phyloP scores from a whole-genome alignment of 2,113 vertebrate species.

The Castor canadensis region DNA sequence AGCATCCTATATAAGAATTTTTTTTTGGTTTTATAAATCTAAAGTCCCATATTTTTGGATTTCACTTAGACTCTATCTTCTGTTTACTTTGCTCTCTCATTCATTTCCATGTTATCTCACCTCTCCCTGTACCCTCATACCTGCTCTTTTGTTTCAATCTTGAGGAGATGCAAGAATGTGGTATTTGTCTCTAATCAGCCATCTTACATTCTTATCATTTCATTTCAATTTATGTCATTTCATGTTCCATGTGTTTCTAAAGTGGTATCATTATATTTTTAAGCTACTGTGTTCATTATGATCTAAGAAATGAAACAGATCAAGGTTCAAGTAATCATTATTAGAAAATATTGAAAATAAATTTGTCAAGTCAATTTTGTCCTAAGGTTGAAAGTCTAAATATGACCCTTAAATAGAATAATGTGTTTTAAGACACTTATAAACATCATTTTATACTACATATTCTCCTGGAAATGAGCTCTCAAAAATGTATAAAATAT shows the following conservation, averaged over 20 bases:
- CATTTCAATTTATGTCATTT: no score
- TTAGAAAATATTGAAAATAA: background rate
- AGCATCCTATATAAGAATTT: no score
- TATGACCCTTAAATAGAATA: background rate
- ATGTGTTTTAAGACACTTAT: background rate
- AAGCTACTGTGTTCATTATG: background rate
- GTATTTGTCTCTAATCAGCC: no score
- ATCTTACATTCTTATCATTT: no score
- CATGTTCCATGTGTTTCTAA: background rate
- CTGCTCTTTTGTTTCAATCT: no score
- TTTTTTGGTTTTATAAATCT: no score
- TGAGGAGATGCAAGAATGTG: no score
- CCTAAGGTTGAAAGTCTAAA: background rate
- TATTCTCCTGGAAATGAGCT: background rate
- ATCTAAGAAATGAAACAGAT: background rate
- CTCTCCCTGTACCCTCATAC: no score
- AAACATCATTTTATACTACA: background rate
- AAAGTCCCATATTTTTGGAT: no score
- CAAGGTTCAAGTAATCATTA: background rate
- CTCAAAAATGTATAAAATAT: conserved; percentile 2
- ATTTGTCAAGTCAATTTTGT: background rate
- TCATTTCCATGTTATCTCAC: no score
- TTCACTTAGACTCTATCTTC: no score
- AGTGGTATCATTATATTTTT: background rate
- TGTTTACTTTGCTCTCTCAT: no score